A percentile compares a stretch with the other conserved stretches of the same genome.
Evolutionary conservation across 2,888 invertebrate genomes (phyloP).

Genomic region (Melanostoma scalare): DNA sequence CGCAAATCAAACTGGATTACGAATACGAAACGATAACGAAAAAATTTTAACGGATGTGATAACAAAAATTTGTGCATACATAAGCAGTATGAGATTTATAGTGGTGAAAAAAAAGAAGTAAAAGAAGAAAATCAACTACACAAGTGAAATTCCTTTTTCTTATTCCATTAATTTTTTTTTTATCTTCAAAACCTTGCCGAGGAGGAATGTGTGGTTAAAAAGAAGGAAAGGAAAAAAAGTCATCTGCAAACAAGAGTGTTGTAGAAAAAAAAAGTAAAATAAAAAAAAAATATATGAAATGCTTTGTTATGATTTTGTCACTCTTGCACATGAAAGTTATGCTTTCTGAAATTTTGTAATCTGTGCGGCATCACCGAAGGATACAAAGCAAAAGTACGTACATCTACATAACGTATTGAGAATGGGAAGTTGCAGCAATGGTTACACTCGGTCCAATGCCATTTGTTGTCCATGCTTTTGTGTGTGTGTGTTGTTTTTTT

Average conservation of each 20-base stretch:
- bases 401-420: constrained; percentile 41
- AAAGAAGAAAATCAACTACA: background rate
- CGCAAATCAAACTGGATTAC: constrained; percentile 57
- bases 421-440: constrained; percentile 56
- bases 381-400: constrained; percentile 66
- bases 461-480: constrained; percentile 45
- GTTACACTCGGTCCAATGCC: constrained; percentile 44
- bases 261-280: constrained; percentile 33
- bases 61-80: constrained; percentile 58
- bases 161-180: constrained; percentile 32
- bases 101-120: constrained; percentile 28
- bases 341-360: constrained; percentile 59
- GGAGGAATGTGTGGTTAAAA: constrained; percentile 38
- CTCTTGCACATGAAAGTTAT: constrained; percentile 57
- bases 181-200: constrained; percentile 29
- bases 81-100: constrained; percentile 47
- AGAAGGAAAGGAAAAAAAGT: constrained; percentile 14
- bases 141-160: constrained; percentile 47
- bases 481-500: constrained; percentile 13
- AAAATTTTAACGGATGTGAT: constrained; percentile 56
- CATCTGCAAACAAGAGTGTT: constrained; percentile 43
- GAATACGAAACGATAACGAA: constrained; percentile 51
- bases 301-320: constrained; percentile 67
- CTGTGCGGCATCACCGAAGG: constrained; percentile 68
- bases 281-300: constrained; percentile 13